phyloP scores from a whole-genome alignment of 2,797 vertebrate genomes.

The Hephaestus fuliginosus region DNA sequence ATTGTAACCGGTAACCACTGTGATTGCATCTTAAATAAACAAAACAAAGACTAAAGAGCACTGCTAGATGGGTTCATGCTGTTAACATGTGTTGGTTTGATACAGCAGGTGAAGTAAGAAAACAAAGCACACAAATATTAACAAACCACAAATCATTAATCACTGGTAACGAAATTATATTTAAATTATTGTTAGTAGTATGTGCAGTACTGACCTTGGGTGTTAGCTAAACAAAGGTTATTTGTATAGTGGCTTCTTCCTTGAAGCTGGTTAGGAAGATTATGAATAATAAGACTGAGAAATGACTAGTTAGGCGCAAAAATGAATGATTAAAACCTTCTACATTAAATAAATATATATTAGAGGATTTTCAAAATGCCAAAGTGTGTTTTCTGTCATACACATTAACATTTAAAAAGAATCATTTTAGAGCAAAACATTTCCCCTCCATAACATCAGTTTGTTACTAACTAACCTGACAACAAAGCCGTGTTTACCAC shows the following conservation, averaged over 20 bases:
- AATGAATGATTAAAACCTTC: not conserved
- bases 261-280: not conserved
- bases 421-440: not conserved
- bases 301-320: not conserved
- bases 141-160: not conserved
- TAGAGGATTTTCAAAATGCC: conserved; percentile 10
- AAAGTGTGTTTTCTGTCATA: not conserved
- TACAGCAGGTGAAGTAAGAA: conserved; percentile 1
- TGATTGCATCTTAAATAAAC: conserved; percentile 24
- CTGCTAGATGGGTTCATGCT: not conserved
- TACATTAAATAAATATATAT: not conserved
- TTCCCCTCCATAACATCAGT: not conserved
- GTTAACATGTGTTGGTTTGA: not conserved
- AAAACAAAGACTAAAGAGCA: conserved; percentile 14
- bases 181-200: not conserved
- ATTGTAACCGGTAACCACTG: conserved; percentile 5
- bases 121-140: not conserved
- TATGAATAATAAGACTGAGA: not conserved
- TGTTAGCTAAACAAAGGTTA: not conserved
- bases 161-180: not conserved
- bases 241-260: no score
- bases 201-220: not conserved
- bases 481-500: not conserved
- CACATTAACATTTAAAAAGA: conserved; percentile 3
- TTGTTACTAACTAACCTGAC: not conserved